Evolutionary conservation across 2,888 invertebrate species (phyloP), one percentile per base, ranked within the genome.

Genomic region (Diarsia mendica): DNA sequence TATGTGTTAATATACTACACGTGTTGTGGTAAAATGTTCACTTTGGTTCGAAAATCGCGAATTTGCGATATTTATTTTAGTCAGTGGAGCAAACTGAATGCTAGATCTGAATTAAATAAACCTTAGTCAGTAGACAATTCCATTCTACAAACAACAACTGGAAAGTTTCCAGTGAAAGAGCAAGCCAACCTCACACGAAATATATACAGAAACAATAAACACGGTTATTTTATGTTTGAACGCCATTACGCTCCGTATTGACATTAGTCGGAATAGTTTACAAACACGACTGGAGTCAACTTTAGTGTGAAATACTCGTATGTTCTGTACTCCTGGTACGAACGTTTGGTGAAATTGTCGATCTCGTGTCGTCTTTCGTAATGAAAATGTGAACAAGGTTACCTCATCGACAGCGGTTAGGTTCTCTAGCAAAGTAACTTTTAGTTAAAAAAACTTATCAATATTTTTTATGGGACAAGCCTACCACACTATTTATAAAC

Each of bases 211-310:
- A 84, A 87, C 72, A 87, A 87, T 88, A 89, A 86, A 89, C 87
- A 85, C 60, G 72, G 85, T 84, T 87, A 84, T 83, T 83, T 82
- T 82, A 82, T 89, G 85, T 89, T 90, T 90, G 87, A 86, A 90
- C 80, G 77, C 88, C 84, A 88, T 89, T 89, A 89, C 76, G 70
- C 23, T 68, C 63, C 63, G 75, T 89, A 89, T 90, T 89, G 88
- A 88, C 88, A 88, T 81, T 82, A 85, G 80, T 55, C 39, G 75
- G 73, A 85, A 89, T 85, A 82, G 90, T 90, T 90, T 85, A 83
- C 83, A 79, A 81, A 82, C 80, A 84, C n/a, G 79, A 75, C 75
- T 51, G 58, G 65, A 66, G 71, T 60, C 73, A 79, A 74, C 75
- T 80, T 65, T 73, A 72, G 77, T 88, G 80, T 73, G 77, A 82